These are phyloP conservation scores for Cottoperca gobio DNA, from an alignment of 2,797 vertebrate species.

Conservation along the genomic window DNA sequence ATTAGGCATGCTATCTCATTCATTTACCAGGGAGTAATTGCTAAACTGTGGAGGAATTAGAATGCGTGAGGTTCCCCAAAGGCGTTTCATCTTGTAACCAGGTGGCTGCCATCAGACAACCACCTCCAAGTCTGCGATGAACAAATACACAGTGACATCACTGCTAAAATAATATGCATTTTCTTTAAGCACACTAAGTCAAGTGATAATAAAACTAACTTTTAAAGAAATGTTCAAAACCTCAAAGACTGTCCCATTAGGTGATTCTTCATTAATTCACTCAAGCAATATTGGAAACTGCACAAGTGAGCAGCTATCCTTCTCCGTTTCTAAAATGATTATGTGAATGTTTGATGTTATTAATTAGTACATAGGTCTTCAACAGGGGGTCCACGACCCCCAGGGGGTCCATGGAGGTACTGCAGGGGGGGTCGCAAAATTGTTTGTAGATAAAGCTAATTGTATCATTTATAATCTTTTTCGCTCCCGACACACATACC, in stretches of 20 bases:
- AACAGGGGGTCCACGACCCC: too few relatives aligned
- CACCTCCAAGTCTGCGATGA: conserved; percentile 62
- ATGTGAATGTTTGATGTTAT: too few relatives aligned
- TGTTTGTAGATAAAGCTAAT: too few relatives aligned
- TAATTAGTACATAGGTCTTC: too few relatives aligned
- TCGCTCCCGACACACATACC: too few relatives aligned
- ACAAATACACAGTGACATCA: conserved; percentile 56
- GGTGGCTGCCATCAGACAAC: conserved; percentile 73
- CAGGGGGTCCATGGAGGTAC: too few relatives aligned
- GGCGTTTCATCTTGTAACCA: conserved; percentile 77
- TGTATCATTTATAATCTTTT: too few relatives aligned
- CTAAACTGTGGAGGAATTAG: conserved; percentile 86
- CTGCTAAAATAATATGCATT: not conserved
- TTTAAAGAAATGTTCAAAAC: not conserved
- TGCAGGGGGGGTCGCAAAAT: too few relatives aligned
- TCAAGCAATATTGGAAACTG: conserved; percentile 7
- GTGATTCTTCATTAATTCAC: not conserved
- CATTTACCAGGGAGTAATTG: conserved; percentile 86
- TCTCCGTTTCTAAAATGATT: too few relatives aligned
- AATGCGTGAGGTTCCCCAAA: conserved; percentile 75
- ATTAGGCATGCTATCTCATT: conserved; percentile 87
- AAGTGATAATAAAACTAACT: not conserved
- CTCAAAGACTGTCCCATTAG: not conserved
- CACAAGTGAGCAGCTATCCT: not conserved
- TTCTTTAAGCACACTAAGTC: not conserved